Conservation (phyloP, 2,797 vertebrate species). For the Mareca strepera region DNA sequence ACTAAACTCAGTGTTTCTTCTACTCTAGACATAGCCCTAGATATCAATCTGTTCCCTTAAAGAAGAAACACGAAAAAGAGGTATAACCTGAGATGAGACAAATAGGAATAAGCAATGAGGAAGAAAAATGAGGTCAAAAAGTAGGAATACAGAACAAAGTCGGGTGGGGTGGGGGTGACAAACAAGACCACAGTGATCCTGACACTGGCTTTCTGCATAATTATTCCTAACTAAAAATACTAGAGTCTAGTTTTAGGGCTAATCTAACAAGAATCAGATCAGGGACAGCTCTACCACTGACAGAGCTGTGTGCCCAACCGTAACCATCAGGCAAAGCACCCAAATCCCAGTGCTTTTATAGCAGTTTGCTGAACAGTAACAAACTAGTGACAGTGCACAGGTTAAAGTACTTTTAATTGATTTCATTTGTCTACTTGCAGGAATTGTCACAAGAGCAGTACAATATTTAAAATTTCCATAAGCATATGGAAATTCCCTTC, state of each 20-base stretch:
- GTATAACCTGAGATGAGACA: conserved; percentile 24
- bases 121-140: conserved; percentile 61
- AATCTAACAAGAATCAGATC: background rate
- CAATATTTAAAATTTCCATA: background rate
- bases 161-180: background rate
- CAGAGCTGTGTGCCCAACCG: background rate
- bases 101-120: conserved; percentile 37
- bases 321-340: background rate
- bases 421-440: background rate
- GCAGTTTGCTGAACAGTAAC: background rate
- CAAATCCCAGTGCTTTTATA: background rate
- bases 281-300: background rate
- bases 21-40: conserved; percentile 31
- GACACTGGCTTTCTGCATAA: background rate
- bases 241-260: background rate
- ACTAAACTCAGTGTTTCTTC: background rate
- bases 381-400: fast-evolving
- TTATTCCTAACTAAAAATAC: background rate
- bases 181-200: conserved; percentile 2
- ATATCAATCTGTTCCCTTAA: conserved; percentile 50
- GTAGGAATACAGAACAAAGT: conserved; percentile 27
- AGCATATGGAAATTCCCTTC: background rate
- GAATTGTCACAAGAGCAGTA: background rate
- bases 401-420: background rate
- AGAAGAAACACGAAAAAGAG: background rate